phyloP scores from a whole-genome alignment of 1,140 invertebrate species.

The Microplitis demolitor region DNA sequence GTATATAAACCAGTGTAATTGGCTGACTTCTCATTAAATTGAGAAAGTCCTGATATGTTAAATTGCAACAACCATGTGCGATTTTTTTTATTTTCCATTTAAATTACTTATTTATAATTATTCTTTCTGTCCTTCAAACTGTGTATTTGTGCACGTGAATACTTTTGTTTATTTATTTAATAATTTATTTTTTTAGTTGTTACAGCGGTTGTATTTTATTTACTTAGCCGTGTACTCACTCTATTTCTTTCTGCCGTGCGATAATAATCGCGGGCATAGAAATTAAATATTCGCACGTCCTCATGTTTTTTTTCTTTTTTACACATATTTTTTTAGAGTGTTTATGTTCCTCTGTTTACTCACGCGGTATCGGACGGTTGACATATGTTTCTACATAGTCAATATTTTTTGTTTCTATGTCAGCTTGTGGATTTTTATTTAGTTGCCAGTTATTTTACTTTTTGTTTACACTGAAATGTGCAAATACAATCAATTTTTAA shows the following conservation, averaged over 20 bases:
- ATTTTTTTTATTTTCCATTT: conserved; percentile 28
- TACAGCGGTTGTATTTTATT: background rate
- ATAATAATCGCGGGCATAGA: background rate
- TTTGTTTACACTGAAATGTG: background rate
- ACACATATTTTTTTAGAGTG: conserved; percentile 1
- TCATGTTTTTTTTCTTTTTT: conserved; percentile 19
- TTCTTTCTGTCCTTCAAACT: conserved; percentile 9
- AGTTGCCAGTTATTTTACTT: background rate
- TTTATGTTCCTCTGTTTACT: background rate
- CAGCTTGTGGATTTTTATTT: background rate
- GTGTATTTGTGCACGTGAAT: conserved; percentile 2
- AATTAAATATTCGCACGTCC: conserved; percentile 2
- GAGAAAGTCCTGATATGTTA: conserved; percentile 51
- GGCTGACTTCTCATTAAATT: conserved; percentile 35
- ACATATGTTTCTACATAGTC: conserved; percentile 3
- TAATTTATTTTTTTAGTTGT: background rate
- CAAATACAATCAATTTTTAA: too few species aligned
- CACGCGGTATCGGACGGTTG: background rate
- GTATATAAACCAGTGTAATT: conserved; percentile 37
- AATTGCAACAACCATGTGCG: conserved; percentile 43
- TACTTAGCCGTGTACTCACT: background rate
- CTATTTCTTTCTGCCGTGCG: background rate
- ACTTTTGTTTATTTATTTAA: background rate
- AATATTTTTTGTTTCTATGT: background rate
- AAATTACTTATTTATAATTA: too few species aligned